Conservation (phyloP, 2,888 invertebrate species). For the Malthinus flaveolus region DNA sequence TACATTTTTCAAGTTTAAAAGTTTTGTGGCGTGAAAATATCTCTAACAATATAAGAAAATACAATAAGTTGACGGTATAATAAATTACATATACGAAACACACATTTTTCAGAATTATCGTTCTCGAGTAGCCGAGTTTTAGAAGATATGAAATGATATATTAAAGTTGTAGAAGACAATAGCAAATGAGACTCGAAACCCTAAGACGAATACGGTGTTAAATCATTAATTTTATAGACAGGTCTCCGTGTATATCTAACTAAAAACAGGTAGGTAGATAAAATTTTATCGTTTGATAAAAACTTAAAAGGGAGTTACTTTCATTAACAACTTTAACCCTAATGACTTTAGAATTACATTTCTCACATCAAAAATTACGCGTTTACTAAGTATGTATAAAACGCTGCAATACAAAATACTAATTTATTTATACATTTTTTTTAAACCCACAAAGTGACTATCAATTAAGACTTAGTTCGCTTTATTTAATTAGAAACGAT, state of each 20-base stretch:
- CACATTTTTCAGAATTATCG: slow-evolving; percentile 30
- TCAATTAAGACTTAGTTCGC: no score
- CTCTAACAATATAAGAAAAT: slow-evolving; percentile 10
- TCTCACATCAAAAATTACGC: slow-evolving; percentile 2
- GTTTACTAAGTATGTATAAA: no score
- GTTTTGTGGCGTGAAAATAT: slow-evolving; percentile 11
- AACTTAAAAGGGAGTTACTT: slow-evolving; percentile 18
- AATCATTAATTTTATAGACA: slow-evolving; percentile 29
- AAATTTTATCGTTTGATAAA: slow-evolving; percentile 27
- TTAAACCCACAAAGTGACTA: no score
- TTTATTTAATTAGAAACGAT: no score
- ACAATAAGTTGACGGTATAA: slow-evolving; percentile 19
- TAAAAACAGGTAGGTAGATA: slow-evolving; percentile 24
- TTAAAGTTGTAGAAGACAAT: slow-evolving; percentile 29
- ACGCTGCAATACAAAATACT: no score
- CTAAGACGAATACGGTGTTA: slow-evolving; percentile 24
- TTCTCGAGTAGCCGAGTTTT: slow-evolving; percentile 23
- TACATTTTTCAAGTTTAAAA: background rate
- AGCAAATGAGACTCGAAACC: slow-evolving; percentile 19
- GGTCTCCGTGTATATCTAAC: slow-evolving; percentile 6
- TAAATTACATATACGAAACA: slow-evolving; percentile 28
- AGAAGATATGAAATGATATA: slow-evolving; percentile 28
- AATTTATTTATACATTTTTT: no score
- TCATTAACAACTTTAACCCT: slow-evolving; percentile 13
- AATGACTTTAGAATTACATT: slow-evolving; percentile 20